Evolutionary conservation across 2,113 vertebrate species (phyloP).

Genomic region (Poicephalus meyeri): DNA sequence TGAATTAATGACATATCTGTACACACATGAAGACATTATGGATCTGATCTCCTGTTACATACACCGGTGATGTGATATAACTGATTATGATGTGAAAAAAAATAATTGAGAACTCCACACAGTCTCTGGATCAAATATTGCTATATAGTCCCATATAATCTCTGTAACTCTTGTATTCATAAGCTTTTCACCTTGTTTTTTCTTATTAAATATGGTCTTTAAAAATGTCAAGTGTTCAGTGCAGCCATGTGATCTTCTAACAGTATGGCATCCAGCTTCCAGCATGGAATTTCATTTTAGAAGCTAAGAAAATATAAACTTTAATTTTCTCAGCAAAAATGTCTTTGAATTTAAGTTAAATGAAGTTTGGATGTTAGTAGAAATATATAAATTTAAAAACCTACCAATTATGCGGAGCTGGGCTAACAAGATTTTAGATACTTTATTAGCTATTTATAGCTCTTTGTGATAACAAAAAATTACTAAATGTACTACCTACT

Average conservation of each 20-base stretch:
- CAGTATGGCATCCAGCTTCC: neutral
- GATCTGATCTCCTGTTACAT: neutral
- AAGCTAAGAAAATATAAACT: neutral
- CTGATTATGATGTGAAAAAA: neutral
- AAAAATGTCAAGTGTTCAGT: neutral
- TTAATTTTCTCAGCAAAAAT: neutral
- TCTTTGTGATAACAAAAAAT: neutral
- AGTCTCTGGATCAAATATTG: neutral
- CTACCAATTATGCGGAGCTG: neutral
- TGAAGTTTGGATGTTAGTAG: neutral
- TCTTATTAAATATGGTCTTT: neutral
- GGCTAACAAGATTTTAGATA: neutral
- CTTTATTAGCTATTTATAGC: neutral
- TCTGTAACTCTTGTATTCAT: neutral
- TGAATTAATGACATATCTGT: neutral
- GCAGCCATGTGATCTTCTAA: neutral
- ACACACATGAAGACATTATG: neutral
- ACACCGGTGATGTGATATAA: neutral
- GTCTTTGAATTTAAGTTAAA: neutral
- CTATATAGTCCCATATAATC: neutral
- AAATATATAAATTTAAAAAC: neutral
- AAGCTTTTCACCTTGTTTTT: neutral
- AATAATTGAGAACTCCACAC: neutral
- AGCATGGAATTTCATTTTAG: conserved; percentile 20
- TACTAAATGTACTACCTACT: neutral